These are phyloP conservation scores for Melanotaenia maccullochi DNA, from an alignment of 2,797 vertebrate genomes.

Conservation along the genomic window DNA sequence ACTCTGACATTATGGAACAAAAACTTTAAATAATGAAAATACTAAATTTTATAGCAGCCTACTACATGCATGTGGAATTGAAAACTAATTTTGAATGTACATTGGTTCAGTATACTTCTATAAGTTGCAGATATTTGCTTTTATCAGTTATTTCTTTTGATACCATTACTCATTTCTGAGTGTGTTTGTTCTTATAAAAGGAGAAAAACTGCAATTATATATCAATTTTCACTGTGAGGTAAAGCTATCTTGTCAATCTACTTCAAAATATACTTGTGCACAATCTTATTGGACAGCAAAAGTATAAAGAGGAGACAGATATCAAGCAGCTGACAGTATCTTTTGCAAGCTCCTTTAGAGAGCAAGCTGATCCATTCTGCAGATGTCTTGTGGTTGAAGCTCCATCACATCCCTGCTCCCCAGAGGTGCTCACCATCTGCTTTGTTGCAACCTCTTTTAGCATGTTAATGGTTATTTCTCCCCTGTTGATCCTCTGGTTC, in stretches of 20 bases:
- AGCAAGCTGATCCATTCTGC: constrained; percentile 39
- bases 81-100: neutral
- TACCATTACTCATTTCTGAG: constrained; percentile 25
- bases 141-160: neutral
- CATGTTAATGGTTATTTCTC: constrained; percentile 60
- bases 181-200: neutral
- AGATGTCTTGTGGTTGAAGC: constrained; percentile 55
- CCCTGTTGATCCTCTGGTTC: constrained; percentile 43
- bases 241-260: constrained; percentile 28
- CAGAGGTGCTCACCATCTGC: constrained; percentile 69
- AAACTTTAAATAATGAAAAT: no score
- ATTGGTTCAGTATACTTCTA: neutral
- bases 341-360: constrained; percentile 47
- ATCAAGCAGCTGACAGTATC: constrained; percentile 41
- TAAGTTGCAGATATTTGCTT: constrained; percentile 17
- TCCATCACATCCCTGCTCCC: constrained; percentile 31
- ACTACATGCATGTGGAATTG: neutral
- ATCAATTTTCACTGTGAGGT: constrained; percentile 23
- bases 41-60: neutral
- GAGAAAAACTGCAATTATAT: constrained; percentile 19
- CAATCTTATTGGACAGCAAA: constrained; percentile 5
- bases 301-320: constrained; percentile 20
- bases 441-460: constrained; percentile 58
- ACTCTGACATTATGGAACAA: no score
- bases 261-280: constrained; percentile 8